Evolutionary conservation across 2,797 vertebrate genomes (phyloP).

Genomic region (Spondyliosoma cantharus): DNA sequence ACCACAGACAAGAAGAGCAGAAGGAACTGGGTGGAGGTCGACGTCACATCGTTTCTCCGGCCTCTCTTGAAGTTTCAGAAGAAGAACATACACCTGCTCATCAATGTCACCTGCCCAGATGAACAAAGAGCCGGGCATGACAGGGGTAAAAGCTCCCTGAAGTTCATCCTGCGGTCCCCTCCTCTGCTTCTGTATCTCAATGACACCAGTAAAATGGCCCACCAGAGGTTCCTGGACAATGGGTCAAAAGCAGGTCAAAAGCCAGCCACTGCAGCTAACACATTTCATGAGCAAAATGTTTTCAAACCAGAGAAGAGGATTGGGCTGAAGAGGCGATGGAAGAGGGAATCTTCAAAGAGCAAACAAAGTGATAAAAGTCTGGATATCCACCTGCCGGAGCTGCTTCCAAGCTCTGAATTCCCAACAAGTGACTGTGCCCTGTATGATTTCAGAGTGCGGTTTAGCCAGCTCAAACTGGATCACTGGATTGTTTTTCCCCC

Average conservation of each 20-base stretch:
- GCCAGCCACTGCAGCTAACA: constrained; percentile 11
- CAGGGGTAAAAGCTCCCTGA: constrained; percentile 40
- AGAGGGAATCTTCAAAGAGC: constrained; percentile 69
- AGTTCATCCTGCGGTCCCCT: constrained; percentile 80
- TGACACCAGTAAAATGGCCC: constrained; percentile 86
- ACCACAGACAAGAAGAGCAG: constrained; percentile 71
- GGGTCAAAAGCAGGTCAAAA: constrained; percentile 24
- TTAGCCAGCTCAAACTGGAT: constrained; percentile 93
- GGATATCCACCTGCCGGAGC: constrained; percentile 81
- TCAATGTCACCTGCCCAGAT: constrained; percentile 87
- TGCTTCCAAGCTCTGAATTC: constrained; percentile 82
- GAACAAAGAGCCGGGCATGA: constrained; percentile 39
- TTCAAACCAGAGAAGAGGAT: constrained; percentile 61
- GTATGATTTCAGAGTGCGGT: constrained; percentile 91
- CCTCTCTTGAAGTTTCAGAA: constrained; percentile 84
- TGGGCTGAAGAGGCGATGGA: constrained; percentile 78
- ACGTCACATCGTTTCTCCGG: constrained; percentile 89
- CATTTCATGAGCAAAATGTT: constrained; percentile 50
- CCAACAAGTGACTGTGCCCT: constrained; percentile 91
- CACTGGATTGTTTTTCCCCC: constrained; percentile 95
- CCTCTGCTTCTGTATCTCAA: constrained; percentile 93
- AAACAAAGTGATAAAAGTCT: constrained; percentile 62
- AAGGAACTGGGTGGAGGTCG: constrained; percentile 89
- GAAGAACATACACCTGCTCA: constrained; percentile 86
- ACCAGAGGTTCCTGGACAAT: constrained; percentile 76